These are phyloP conservation scores for Polypedilum pembai DNA, from an alignment of 1,140 invertebrate species.

Conservation along the genomic window DNA sequence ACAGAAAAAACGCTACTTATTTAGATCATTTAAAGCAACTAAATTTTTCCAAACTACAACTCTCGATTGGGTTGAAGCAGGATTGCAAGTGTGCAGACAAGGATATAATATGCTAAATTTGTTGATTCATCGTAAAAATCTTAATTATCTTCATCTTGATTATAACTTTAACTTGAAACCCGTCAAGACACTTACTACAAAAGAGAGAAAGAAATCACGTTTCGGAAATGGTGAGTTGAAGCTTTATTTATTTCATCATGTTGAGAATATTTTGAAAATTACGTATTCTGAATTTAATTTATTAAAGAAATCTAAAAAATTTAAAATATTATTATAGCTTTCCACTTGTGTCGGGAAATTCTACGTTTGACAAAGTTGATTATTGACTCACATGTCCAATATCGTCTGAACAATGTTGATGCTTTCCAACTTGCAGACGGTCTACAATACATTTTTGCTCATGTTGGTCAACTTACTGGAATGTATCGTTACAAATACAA, in stretches of 20 bases:
- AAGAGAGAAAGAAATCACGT: slow-evolving; percentile 97
- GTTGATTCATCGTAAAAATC: slow-evolving; percentile 97
- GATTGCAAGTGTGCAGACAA: slow-evolving; percentile 94
- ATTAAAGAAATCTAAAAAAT: slow-evolving; percentile 20
- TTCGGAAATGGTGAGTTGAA: slow-evolving; percentile 85
- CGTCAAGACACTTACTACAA: slow-evolving; percentile 98
- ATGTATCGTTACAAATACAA: slow-evolving; percentile 99
- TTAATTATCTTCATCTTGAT: slow-evolving; percentile 99
- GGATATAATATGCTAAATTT: slow-evolving; percentile 99
- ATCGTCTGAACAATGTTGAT: slow-evolving; percentile 97
- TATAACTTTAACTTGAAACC: slow-evolving; percentile 99
- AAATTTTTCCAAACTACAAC: slow-evolving; percentile 99
- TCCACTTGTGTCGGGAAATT: slow-evolving; percentile 98
- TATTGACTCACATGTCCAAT: slow-evolving; percentile 98
- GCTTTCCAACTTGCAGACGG: slow-evolving; percentile 98
- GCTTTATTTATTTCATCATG: not conserved
- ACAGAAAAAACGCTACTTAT: slow-evolving; percentile 97
- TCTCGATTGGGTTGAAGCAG: slow-evolving; percentile 98
- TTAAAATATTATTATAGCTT: slow-evolving; percentile 55
- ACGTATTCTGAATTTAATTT: no score
- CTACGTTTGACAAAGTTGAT: slow-evolving; percentile 94
- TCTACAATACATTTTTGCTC: slow-evolving; percentile 98
- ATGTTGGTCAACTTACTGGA: slow-evolving; percentile 97
- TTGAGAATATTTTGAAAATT: no score
- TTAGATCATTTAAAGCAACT: slow-evolving; percentile 98